Base-by-base conservation (phyloP, 2,888 invertebrate species). In the Pycnomerus fuliginosus region DNA sequence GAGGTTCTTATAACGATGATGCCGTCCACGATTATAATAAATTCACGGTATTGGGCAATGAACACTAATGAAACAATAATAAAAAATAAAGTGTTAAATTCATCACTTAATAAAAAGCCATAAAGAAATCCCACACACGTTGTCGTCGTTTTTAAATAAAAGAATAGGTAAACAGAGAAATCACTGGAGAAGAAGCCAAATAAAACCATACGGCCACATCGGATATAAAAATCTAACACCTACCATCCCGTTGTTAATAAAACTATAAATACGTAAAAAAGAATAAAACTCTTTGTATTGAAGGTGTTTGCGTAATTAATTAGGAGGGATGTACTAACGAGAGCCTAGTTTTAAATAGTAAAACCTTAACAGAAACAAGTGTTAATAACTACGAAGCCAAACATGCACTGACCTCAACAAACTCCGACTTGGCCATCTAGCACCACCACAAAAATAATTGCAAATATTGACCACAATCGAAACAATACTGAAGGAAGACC, bases 61-160 rank as follows among this genome's bases (percentile, higher is more conserved):
- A 25, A 30, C 33, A 43, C 33, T 48, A 49, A 50, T 46, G 35
- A 49, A 43, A 48, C 48, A 41, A 44, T 50, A 51, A 54, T 38
- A 48, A 51, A 45, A 34, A 50, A 47, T 41, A 43, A 52, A 52
- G 54, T 54, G 52, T 52, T 55, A 53, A 55, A 52, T 56, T 45
- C 52, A 50, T 52, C 50, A 51, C 52, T 47, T 53, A 39, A 52
- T 51, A 52, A 54, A 48, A 23, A 37, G 22, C 47, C 46, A 53
- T 56, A 57, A 56, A 56, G 41, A 24, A 46, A 52, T 55, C 53
- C 65, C 63, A 64, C 63, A 63, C 64, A 60, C 55, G 58, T 51
- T 55, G 58, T 50, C 48, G 40, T 39, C 43, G n/a, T 43, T 48
- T 43, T 43, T 48, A 48, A 51, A 53, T 44, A 52, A 38, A 52